These are phyloP conservation scores for Cosmia pyralina DNA, from an alignment of 2,888 invertebrate genomes.

Conservation along the genomic window DNA sequence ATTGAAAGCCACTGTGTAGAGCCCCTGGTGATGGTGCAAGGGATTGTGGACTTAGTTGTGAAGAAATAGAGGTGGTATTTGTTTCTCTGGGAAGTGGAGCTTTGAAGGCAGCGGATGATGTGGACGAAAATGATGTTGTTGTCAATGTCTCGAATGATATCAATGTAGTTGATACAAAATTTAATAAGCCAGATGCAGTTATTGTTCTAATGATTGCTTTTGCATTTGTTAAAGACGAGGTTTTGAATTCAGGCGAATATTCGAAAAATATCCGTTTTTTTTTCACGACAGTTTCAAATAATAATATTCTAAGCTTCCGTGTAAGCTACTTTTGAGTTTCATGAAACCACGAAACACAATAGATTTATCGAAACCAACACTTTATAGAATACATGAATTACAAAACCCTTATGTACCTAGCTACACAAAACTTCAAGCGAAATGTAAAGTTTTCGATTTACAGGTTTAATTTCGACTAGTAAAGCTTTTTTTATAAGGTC, in stretches of 20 bases:
- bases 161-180: not conserved
- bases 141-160: not conserved
- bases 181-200: not conserved
- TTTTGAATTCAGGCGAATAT: too few relatives aligned
- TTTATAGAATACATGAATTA: slow-evolving; percentile 20
- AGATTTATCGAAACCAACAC: slow-evolving; percentile 20
- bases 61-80: slow-evolving; percentile 24
- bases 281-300: not conserved
- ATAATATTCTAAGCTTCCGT: slow-evolving; percentile 1
- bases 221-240: not conserved
- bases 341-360: not conserved
- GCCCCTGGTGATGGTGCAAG: slow-evolving; percentile 36
- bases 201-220: not conserved
- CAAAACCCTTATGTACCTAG: not conserved
- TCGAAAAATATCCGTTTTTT: not conserved
- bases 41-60: slow-evolving; percentile 54
- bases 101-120: slow-evolving; percentile 31
- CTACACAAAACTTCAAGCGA: not conserved
- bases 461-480: not conserved
- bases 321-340: not conserved
- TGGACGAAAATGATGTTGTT: not conserved
- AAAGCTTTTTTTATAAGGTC: not conserved
- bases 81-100: slow-evolving; percentile 18
- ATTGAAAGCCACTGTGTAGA: slow-evolving; percentile 73
- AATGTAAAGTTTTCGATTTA: not conserved